These are phyloP conservation scores for Alectoris magna DNA, from an alignment of 2,797 vertebrate species.

Conservation along the genomic window DNA sequence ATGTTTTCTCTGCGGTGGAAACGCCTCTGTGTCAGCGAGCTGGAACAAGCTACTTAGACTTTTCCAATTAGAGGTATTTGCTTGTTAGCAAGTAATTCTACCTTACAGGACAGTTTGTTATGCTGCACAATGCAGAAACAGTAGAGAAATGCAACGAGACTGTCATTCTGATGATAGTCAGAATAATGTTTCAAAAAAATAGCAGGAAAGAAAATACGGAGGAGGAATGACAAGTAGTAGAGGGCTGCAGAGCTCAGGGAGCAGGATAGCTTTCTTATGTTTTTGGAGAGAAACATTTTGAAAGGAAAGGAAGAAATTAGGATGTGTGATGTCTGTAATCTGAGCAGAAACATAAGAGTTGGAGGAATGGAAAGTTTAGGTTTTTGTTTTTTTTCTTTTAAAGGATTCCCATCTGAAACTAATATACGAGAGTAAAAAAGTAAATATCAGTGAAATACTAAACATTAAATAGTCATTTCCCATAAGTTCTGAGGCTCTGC, in stretches of 20 bases:
- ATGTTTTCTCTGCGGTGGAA: neutral
- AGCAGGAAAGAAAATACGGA: neutral
- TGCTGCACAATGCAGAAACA: neutral
- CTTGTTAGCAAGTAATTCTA: neutral
- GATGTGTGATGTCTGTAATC: neutral
- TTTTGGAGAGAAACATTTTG: neutral
- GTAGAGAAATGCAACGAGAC: neutral
- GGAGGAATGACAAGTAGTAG: neutral
- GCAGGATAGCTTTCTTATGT: neutral
- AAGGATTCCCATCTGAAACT: neutral
- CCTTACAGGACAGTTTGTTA: neutral
- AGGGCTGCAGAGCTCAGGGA: neutral
- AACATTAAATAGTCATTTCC: neutral
- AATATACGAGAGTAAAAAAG: neutral
- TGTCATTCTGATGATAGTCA: neutral
- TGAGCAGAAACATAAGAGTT: neutral
- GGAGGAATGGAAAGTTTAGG: neutral
- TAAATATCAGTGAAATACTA: neutral
- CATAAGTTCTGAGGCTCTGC: neutral
- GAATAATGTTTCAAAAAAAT: neutral
- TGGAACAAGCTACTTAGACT: neutral
- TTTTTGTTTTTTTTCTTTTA: neutral
- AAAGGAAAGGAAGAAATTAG: constrained; percentile 13
- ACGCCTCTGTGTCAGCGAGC: neutral
- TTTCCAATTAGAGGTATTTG: neutral